Evolutionary conservation across 2,113 vertebrate species (phyloP), one percentile per base, ranked within the genome.

Genomic region (Megaptera novaeangliae): DNA sequence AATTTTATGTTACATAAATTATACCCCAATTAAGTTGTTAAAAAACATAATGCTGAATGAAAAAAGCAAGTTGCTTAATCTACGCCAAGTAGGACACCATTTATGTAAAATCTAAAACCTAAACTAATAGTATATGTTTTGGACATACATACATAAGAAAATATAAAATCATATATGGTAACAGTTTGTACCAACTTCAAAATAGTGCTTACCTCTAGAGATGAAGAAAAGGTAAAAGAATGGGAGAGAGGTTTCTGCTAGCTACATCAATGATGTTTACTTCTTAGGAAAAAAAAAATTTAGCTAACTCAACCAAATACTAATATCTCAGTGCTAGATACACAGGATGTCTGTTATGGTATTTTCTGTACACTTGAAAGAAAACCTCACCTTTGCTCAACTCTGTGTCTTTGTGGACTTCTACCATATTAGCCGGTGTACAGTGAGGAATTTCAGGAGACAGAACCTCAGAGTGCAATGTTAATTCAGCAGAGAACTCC

Each of bases 341-440:
- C 31, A 91, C 9, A 63, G 25, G 31, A 89, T 66, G 3, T 61
- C 49, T 77, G 7, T 69, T 74, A 61, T 8, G 12, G 44, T 57
- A 80, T 86, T 90, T 94, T 98, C n/a, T 81, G 72, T 27, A 78
- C 74, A 64, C 13, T 31, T 91, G 36, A 69, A 88, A 85, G 69
- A 92, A 89, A 91, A 89, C 61, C 98, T 98, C 93, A 99, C 98
- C 98, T 98, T 97, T 96, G 99, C 98, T 99, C 96, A 98, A 96
- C 69, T 98, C 98, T 17, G 97, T 98, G 98, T 99, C 99, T 75
- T 98, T 99, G 98, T 99, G 99, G 64, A 98, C 98, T 98, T 99
- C 99, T 97, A 99, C 98, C 69, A 98, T 97, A 93, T 99, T 99
- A 95, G 99, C 99, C 61, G 99, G 98, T 0, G 99, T 98, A 95